Conservation (phyloP, 2,797 vertebrate genomes). For the Galaxias olidus region DNA sequence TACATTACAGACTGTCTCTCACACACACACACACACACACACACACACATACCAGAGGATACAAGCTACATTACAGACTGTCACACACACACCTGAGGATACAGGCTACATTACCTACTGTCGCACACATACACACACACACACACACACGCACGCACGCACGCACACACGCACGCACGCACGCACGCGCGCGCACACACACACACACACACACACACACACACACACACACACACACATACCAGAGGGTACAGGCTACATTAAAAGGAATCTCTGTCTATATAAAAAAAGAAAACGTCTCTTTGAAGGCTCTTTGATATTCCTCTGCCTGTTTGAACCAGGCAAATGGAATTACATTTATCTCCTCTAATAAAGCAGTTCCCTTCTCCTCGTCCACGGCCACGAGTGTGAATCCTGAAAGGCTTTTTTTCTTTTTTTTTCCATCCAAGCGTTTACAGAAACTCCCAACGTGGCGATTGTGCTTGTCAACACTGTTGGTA, state of each 20-base stretch:
- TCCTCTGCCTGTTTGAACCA: conserved; percentile 31
- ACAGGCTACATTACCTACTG: no score
- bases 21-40: no score
- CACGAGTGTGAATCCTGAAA: not conserved
- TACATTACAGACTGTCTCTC: no score
- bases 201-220: conserved; percentile 6
- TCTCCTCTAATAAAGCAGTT: conserved; percentile 52
- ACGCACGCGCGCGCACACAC: not conserved
- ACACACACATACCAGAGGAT: no score
- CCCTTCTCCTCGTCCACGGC: not conserved
- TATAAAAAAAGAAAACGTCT: conserved; percentile 1
- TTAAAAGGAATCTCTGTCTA: conserved; percentile 6
- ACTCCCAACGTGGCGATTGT: no score
- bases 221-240: conserved; percentile 6
- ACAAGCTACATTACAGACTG: no score
- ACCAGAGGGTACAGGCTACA: not conserved
- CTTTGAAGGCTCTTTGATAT: conserved; percentile 30
- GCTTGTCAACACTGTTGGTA: no score
- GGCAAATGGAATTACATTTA: conserved; percentile 32
- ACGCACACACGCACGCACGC: not conserved
- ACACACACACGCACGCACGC: not conserved
- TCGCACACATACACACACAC: no score
- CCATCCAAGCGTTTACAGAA: no score
- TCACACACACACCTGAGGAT: not conserved
- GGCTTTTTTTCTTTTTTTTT: no score